Conservation (phyloP, 1,140 invertebrate species). For the Drosophila pectinifera region DNA sequence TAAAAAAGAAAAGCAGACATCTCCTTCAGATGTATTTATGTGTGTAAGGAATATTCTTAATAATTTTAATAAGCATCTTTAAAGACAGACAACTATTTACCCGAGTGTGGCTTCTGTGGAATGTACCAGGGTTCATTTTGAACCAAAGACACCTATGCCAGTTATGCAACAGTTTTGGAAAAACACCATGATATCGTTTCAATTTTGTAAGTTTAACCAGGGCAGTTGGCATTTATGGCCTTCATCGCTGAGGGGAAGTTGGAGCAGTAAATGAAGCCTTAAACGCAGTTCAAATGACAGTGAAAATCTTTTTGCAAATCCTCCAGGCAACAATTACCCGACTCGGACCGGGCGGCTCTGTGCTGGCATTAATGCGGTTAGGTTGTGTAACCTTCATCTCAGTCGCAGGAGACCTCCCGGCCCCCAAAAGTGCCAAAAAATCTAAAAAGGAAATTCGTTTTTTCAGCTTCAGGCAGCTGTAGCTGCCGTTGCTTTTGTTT, state of each 20-base stretch:
- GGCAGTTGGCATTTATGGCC: constrained; percentile 23
- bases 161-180: constrained; percentile 3
- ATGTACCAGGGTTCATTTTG: not conserved
- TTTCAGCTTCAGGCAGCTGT: constrained; percentile 26
- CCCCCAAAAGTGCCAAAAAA: constrained; percentile 56
- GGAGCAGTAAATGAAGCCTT: constrained; percentile 44
- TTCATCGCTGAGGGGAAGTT: constrained; percentile 12
- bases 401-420: constrained; percentile 40
- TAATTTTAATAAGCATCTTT: too few species aligned
- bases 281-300: constrained; percentile 62
- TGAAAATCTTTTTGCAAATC: constrained; percentile 68
- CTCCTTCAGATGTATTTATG: not conserved
- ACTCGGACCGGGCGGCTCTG: constrained; percentile 4
- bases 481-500: constrained; percentile 38
- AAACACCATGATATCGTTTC: constrained; percentile 23
- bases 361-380: constrained; percentile 69
- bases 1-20: not conserved
- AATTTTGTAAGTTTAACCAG: constrained; percentile 26
- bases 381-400: constrained; percentile 54
- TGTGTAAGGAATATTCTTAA: too few species aligned
- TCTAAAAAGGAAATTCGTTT: constrained; percentile 47
- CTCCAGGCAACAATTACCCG: constrained; percentile 65
- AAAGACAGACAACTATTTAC: too few species aligned
- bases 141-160: not conserved
- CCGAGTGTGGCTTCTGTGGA: not conserved